Conservation (phyloP, 2,888 invertebrate species). For the Ptychoptera contaminata region DNA sequence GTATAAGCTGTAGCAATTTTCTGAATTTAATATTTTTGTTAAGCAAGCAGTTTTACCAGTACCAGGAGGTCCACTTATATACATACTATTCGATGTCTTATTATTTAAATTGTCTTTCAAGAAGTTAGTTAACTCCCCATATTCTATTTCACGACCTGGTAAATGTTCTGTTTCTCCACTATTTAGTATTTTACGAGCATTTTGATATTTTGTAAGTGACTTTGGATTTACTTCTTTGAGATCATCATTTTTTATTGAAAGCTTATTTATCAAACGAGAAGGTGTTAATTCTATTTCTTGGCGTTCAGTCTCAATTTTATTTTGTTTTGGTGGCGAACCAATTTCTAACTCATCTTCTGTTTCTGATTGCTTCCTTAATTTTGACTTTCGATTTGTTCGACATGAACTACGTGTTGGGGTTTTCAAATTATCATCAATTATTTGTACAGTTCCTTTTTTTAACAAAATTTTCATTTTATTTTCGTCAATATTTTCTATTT, state of each 20-base stretch:
- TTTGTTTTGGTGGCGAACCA: constrained; percentile 26
- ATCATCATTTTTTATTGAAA: neutral
- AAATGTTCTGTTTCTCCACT: constrained; percentile 33
- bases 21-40: constrained; percentile 49
- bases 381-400: neutral
- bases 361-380: neutral
- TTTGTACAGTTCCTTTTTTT: no score
- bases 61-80: constrained; percentile 93
- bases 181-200: constrained; percentile 25
- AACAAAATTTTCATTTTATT: no score
- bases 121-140: constrained; percentile 49
- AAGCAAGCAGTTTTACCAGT: constrained; percentile 92
- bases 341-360: neutral
- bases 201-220: constrained; percentile 25
- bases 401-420: neutral
- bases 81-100: constrained; percentile 62
- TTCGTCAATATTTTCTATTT: no score
- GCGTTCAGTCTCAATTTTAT: constrained; percentile 2
- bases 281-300: no score
- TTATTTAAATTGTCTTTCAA: constrained; percentile 47
- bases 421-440: neutral
- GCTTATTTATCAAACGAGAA: neutral
- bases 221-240: constrained; percentile 4
- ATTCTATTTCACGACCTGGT: constrained; percentile 69
- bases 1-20: constrained; percentile 35